A percentile compares a stretch with the other conserved stretches of the same genome.
phyloP scores from a whole-genome alignment of 1,140 invertebrate genomes.

The Scaptomyza hsui region DNA sequence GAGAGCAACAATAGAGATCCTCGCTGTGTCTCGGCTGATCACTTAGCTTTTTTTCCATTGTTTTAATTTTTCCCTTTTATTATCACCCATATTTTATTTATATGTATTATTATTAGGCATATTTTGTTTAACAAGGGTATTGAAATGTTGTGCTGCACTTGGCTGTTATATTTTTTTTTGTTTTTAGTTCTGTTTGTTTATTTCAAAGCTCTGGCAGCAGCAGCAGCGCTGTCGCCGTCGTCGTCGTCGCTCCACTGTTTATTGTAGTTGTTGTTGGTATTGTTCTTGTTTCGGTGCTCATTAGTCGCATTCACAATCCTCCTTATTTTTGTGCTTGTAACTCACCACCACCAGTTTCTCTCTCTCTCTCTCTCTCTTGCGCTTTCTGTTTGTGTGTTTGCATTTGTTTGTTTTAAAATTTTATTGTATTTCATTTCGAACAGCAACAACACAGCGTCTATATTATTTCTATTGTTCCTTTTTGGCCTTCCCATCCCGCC shows the following conservation, averaged over 20 bases:
- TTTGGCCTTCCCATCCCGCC: conserved; percentile 5
- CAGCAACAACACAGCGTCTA: neutral
- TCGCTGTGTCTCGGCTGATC: no score
- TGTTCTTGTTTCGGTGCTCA: conserved; percentile 64
- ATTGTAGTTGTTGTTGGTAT: conserved; percentile 19
- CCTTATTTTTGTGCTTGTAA: conserved; percentile 39
- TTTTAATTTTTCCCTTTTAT: no score
- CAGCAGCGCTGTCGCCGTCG: conserved; percentile 31
- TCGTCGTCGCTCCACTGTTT: conserved; percentile 26
- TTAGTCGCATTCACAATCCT: conserved; percentile 66
- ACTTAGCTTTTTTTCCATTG: no score
- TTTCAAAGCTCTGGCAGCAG: conserved; percentile 34
- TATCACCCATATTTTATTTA: no score
- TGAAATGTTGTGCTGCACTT: neutral
- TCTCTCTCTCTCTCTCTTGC: neutral
- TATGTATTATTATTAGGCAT: no score
- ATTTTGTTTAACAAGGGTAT: neutral
- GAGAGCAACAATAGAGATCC: no score
- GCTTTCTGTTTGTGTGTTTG: conserved; percentile 46
- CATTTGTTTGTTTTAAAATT: conserved; percentile 69
- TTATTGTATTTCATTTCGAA: conserved; percentile 62
- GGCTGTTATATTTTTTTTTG: neutral
- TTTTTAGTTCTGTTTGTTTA: conserved; percentile 61
- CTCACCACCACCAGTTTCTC: neutral
- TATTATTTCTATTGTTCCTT: conserved; percentile 34